phyloP scores from a whole-genome alignment of 1,140 invertebrate genomes.

The Chlorops oryzae region DNA sequence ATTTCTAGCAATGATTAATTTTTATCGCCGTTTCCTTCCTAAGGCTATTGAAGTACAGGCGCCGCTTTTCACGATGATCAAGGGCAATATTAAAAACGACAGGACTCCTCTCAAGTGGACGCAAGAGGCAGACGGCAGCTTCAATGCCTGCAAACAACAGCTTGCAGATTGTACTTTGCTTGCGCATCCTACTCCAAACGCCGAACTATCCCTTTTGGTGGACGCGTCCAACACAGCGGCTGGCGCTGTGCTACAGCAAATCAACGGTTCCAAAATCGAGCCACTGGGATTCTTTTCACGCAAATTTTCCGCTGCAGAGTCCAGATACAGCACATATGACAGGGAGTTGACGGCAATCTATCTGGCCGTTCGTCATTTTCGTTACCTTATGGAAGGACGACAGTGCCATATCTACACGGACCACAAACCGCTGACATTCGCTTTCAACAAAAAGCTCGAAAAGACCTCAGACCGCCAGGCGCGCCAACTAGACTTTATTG shows the following conservation, averaged over 20 bases:
- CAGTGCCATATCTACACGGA: conserved; percentile 42
- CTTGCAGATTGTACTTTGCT: conserved; percentile 21
- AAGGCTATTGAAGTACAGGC: conserved; percentile 23
- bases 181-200: conserved; percentile 15
- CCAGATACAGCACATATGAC: conserved; percentile 28
- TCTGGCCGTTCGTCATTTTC: conserved; percentile 18
- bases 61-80: conserved; percentile 19
- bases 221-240: conserved; percentile 29
- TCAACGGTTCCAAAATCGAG: no score
- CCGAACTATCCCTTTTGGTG: conserved; percentile 13
- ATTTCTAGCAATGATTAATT: conserved; percentile 49
- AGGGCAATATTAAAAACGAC: conserved; percentile 25
- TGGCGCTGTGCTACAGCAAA: conserved; percentile 29
- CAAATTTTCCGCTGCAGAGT: not conserved
- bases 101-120: no score
- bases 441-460: conserved; percentile 30
- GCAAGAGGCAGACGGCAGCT: no score
- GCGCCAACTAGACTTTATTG: conserved; percentile 42
- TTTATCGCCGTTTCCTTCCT: conserved; percentile 35
- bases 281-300: not conserved
- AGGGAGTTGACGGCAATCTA: conserved; percentile 38
- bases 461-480: conserved; percentile 29
- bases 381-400: conserved; percentile 40
- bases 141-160: conserved; percentile 31
- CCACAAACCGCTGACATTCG: conserved; percentile 44